These are phyloP conservation scores for Larimichthys polyactis DNA, from an alignment of 2,113 vertebrate genomes.

Conservation along the genomic window DNA sequence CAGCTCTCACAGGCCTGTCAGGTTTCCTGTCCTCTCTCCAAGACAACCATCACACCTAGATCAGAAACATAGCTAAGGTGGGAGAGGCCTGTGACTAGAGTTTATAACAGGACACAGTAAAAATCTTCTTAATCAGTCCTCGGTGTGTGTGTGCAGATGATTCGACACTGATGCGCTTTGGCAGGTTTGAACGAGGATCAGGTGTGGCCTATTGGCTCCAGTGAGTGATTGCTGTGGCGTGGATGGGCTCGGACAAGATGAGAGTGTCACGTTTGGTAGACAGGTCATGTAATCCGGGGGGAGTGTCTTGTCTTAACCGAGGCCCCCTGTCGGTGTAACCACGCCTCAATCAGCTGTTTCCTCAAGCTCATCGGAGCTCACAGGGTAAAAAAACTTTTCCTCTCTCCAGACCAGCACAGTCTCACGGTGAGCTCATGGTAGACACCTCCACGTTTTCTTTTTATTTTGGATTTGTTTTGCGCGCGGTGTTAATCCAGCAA, in stretches of 20 bases:
- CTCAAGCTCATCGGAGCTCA: conserved; percentile 37
- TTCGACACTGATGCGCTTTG: conserved; percentile 5
- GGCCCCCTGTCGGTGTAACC: conserved; percentile 31
- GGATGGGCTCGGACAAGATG: no score
- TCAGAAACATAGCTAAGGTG: neutral
- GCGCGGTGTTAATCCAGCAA: neutral
- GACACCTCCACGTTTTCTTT: neutral
- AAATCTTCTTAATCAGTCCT: neutral
- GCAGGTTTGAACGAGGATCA: conserved; percentile 13
- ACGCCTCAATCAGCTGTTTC: conserved; percentile 74
- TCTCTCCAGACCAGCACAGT: neutral
- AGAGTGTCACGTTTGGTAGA: neutral
- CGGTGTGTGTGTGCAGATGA: neutral
- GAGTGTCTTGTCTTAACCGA: conserved; percentile 43
- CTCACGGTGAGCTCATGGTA: neutral
- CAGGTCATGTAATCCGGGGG: conserved; percentile 29
- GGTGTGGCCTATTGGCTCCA: conserved; percentile 17
- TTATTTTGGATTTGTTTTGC: neutral
- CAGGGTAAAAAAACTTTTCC: conserved; percentile 41
- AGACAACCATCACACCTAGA: neutral
- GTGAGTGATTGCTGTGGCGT: no score
- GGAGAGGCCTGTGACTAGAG: neutral
- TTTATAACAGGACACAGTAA: neutral
- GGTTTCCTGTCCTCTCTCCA: neutral
- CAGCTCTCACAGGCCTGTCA: conserved; percentile 21